Base-by-base conservation (phyloP, 53 echinoderm and acorn worm genomes). In the Patiria pectinifera region DNA sequence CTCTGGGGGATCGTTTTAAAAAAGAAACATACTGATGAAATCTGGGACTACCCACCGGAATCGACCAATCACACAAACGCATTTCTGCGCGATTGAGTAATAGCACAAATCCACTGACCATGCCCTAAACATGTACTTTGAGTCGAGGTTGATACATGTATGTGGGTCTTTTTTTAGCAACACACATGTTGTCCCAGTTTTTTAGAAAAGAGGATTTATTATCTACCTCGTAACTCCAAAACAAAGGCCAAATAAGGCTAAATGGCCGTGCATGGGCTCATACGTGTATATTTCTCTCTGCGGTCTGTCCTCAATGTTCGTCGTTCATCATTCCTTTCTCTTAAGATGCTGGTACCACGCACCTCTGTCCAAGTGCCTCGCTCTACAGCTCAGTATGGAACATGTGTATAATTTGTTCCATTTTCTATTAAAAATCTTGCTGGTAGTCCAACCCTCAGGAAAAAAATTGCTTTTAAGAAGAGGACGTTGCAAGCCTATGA, bases 351-450 rank as follows among this genome's bases (percentile, higher is more conserved):
- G 80, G 80, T 79, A 79, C 22, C 19, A 24, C 8, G 16, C 24
- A 9, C 74, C 24, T 74, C 22, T 23, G 4, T 2, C 74, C 22
- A 23, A 74, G 74, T 74, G 74, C 74, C 74, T 74, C 19, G 24
- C 74, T 74, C 24, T 24, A 3, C 47, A 15, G 24, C 43, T 11
- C 44, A 79, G 44, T 14, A 13, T 14, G n/a, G 49, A 21, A 22
- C 84, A 62, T 62, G 66, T 84, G 46, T 81, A 69, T 80, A 78
- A 59, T 78, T 80, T 62, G 47, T 47, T 35, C 81, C 90, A 81
- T 90, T 69, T 90, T 80, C 80, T 69, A 90, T 90, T 80, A 90
- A 90, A 62, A 80, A 62, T 66, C 81, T 81, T 90, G 90, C 90
- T 90, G 90, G 90, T 90, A 90, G 90, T 90, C 46, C 14, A 6